These are phyloP conservation scores for Falcaria lacertinaria DNA, from an alignment of 2,888 invertebrate genomes.

Conservation along the genomic window DNA sequence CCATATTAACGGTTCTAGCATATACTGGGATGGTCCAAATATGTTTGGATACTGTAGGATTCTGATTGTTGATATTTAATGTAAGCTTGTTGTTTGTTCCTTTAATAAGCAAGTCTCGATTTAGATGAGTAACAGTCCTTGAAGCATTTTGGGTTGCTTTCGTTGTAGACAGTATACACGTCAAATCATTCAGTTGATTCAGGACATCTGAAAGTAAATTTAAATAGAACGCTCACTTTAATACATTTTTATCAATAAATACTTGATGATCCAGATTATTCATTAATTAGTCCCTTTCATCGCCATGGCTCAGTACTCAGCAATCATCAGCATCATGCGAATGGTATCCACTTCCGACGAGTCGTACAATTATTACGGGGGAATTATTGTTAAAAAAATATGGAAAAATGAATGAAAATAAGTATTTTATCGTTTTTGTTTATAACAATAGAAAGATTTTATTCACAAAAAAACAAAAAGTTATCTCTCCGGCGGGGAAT, in stretches of 20 bases:
- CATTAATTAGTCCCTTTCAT: too few species aligned
- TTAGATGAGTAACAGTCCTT: conserved; percentile 3
- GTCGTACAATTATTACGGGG: too few species aligned
- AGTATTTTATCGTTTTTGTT: too few species aligned
- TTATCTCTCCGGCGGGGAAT: conserved; percentile 67
- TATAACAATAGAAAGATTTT: too few species aligned
- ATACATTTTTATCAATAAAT: too few species aligned
- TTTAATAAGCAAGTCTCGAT: conserved; percentile 3
- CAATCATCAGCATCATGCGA: too few species aligned
- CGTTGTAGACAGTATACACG: conserved; percentile 34
- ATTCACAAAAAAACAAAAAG: background rate
- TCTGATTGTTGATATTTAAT: conserved; percentile 36
- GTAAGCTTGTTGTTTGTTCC: conserved; percentile 28
- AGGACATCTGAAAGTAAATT: conserved; percentile 55
- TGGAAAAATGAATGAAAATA: too few species aligned
- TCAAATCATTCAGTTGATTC: conserved; percentile 61
- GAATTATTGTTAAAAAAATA: too few species aligned
- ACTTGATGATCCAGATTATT: too few species aligned
- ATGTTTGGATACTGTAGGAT: conserved; percentile 33
- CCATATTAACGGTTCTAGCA: conserved; percentile 24
- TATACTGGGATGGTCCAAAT: conserved; percentile 51
- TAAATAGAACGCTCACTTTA: too few species aligned
- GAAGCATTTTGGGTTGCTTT: conserved; percentile 17
- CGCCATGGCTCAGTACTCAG: too few species aligned
- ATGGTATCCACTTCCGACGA: too few species aligned